Base-by-base conservation (phyloP, 1,140 invertebrate genomes). In the Heliconius eleuchia region DNA sequence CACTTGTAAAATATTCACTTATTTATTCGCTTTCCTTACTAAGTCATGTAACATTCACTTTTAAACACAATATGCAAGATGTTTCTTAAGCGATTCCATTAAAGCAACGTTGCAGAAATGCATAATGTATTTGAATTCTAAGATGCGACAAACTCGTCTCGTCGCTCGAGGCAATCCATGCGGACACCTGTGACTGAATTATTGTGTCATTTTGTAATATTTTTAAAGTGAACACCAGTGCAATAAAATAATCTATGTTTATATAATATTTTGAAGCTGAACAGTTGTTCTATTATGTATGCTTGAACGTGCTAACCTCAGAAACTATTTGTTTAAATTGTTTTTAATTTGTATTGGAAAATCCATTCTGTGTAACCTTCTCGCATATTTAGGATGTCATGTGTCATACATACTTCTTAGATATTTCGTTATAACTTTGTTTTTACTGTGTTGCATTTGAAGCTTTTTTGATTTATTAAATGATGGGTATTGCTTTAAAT, bases 51-150 rank as follows among this genome's bases (percentile, higher is more conserved):
- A 27, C 23, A 66, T 66, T 66, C 60, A 66, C 23, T 66, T 66
- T 66, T 66, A 66, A 66, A 13, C 27, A 27, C 60, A 66, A 66
- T 66, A 66, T 66, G n/a, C 37, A 66, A 7, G 55, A 34, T 30
- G 66, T 50, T 70, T 50, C 39, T 42, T 46, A 76, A 76, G 60
- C 37, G 60, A 76, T 70, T 76, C 60, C 60, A 76, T 76, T 70
- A 70, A 76, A 76, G 60, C 66, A 46, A 76, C 60, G 60, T 50
- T 76, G 57, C 74, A 76, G 60, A 76, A 76, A 34, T 75, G 74
- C 74, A 75, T 34, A 39, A 76, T 76, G 60, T 71, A 76, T 71
- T 76, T 66, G 66, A 76, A 76, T 76, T 76, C 74, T 50, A 70
- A 76, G 74, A 76, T 70, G 74, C 37, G 57, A 76, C 74, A 70